These are phyloP conservation scores for Yponomeuta cagnagella DNA, from an alignment of 2,888 invertebrate genomes.

Conservation along the genomic window DNA sequence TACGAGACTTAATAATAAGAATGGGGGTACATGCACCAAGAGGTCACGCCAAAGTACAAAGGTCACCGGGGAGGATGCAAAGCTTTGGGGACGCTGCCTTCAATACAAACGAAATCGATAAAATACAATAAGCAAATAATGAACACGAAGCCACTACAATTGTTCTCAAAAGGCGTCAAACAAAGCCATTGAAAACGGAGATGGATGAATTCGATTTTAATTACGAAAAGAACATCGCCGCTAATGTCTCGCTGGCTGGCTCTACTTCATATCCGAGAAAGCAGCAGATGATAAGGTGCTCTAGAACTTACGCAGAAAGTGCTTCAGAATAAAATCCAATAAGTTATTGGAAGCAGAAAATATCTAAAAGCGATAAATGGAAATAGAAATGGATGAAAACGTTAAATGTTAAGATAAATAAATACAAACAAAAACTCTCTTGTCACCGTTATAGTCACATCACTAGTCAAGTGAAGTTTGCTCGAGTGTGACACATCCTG, in stretches of 20 bases:
- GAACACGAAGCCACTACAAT: slow-evolving; percentile 48
- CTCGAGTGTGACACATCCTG: background rate
- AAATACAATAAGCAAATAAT: slow-evolving; percentile 51
- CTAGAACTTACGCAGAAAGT: background rate
- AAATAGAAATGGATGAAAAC: slow-evolving; percentile 36
- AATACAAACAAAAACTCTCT: background rate
- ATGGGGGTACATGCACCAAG: slow-evolving; percentile 71
- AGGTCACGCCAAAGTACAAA: slow-evolving; percentile 74
- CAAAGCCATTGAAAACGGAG: slow-evolving; percentile 44
- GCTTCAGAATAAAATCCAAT: background rate
- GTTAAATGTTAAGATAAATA: slow-evolving; percentile 32
- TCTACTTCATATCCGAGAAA: background rate
- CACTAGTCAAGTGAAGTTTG: background rate
- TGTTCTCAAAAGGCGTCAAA: slow-evolving; percentile 44
- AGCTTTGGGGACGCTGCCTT: slow-evolving; percentile 76
- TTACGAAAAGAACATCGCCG: slow-evolving; percentile 8
- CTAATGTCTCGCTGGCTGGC: slow-evolving; percentile 5
- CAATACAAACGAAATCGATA: slow-evolving; percentile 66
- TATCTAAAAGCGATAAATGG: slow-evolving; percentile 36
- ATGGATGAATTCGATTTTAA: slow-evolving; percentile 16
- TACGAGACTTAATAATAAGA: slow-evolving; percentile 42
- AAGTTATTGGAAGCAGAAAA: background rate
- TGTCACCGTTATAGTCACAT: background rate
- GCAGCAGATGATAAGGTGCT: background rate
- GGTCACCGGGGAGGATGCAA: slow-evolving; percentile 68